Evolutionary conservation across 2,797 vertebrate genomes (phyloP), one percentile per base, ranked within the genome.

Genomic region (Acanthornis magna): DNA sequence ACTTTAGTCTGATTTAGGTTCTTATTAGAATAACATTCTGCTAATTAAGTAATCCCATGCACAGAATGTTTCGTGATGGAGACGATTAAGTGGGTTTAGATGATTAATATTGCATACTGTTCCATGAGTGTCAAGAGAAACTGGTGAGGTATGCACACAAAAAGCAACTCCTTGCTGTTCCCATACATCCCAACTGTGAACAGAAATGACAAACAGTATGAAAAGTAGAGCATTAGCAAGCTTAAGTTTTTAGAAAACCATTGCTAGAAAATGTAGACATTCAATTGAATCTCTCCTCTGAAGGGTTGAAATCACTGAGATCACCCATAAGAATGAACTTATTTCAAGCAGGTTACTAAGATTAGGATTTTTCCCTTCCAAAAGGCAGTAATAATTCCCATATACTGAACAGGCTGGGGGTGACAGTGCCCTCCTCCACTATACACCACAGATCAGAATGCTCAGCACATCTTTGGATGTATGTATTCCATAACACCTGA

Each of bases 381-480:
- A 88, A 84, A 82, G 47, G 57, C 43, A 47, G 21, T 4, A 14
- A 14, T 1, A 62, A 61, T 20, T 47, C 34, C 47, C 9, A 22
- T 2, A 20, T 1, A 43, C 26, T 38, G n/a, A 66, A 30, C 11
- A 32, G 70, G 50, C 25, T 5, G 0, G 29, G 18, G 20, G 63
- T 38, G 29, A 53, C 0, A 0, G 21, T 10, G 29, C 25, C 15
- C 23, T 42, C 19, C 42, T 80, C 48, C 34, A 19, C 34, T 22
- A 20, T 0, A 14, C 0, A 0, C 9, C 55, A 43, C 0, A 0
- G 16, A 36, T 16, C 23, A 2, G 40, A 77, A 75, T 0, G 3
- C 18, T 82, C 48, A 6, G 9, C 9, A 27, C 48, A 26, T 12
- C 60, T 62, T 55, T 50, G 50, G 36, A 40, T 60, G 40, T 9